Conservation (phyloP, 2,888 invertebrate genomes). For the Zootermopsis nevadensis region DNA sequence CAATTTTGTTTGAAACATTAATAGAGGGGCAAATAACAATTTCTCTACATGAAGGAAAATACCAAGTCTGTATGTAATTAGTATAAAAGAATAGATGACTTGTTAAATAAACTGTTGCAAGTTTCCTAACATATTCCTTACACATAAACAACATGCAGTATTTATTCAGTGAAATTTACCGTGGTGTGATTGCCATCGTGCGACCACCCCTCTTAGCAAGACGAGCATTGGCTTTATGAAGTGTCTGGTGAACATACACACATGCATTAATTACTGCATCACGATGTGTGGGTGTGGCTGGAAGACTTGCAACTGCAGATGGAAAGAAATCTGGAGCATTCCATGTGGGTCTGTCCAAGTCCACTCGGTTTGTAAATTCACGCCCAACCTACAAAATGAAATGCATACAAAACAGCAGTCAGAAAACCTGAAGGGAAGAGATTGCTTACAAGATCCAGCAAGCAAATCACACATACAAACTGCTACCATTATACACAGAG, state of each 20-base stretch:
- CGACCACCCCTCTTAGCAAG: conserved; percentile 92
- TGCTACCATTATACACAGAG: background rate
- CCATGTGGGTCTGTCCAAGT: conserved; percentile 90
- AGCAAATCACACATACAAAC: background rate
- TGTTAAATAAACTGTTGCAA: no score
- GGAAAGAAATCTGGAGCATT: conserved; percentile 91
- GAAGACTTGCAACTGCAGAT: conserved; percentile 81
- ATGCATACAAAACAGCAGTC: background rate
- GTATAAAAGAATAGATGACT: no score
- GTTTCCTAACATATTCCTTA: no score
- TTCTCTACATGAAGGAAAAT: no score
- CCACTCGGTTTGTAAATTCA: conserved; percentile 96
- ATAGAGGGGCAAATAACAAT: no score
- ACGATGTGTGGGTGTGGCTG: conserved; percentile 83
- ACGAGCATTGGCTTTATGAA: conserved; percentile 93
- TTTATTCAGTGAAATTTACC: conserved; percentile 60
- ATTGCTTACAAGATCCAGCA: background rate
- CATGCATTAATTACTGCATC: conserved; percentile 99
- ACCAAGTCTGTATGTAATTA: no score
- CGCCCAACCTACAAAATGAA: conserved; percentile 77
- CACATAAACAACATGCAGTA: no score
- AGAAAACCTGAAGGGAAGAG: background rate
- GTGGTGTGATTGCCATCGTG: conserved; percentile 97
- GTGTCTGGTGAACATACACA: conserved; percentile 97
- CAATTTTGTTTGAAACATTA: no score